Evolutionary conservation across 35 echinoderm and acorn worm species (phyloP).

Genomic region (Anneissia japonica): DNA sequence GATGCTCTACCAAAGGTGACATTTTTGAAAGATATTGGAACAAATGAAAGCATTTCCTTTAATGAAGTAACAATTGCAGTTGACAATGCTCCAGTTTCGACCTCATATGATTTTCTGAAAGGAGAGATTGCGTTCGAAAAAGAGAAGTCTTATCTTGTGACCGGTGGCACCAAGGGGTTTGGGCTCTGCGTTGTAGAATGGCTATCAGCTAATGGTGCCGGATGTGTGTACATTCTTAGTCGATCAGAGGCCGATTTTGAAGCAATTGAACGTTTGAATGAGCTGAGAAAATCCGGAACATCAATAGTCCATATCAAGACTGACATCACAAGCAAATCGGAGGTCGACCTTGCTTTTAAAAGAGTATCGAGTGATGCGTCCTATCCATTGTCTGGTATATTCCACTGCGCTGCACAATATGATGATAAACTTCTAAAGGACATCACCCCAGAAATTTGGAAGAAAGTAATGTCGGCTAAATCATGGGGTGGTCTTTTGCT

Average conservation of each 20-base stretch:
- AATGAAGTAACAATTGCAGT: slow-evolving; percentile 66
- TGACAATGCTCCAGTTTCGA: slow-evolving; percentile 67
- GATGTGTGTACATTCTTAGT: slow-evolving; percentile 24
- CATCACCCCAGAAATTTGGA: slow-evolving; percentile 28
- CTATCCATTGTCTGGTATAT: slow-evolving; percentile 62
- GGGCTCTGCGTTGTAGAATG: slow-evolving; percentile 42
- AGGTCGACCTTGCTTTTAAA: slow-evolving; percentile 71
- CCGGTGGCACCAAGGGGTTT: slow-evolving; percentile 63
- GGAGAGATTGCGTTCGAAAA: slow-evolving; percentile 45
- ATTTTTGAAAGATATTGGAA: background rate
- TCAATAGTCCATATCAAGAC: slow-evolving; percentile 77
- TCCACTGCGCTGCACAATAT: slow-evolving; percentile 59
- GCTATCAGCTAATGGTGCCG: slow-evolving; percentile 37
- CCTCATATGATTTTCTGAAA: slow-evolving; percentile 81
- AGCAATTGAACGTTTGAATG: slow-evolving; percentile 66
- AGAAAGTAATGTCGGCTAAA: slow-evolving; percentile 34
- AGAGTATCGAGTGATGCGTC: slow-evolving; percentile 64
- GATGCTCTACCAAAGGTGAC: background rate
- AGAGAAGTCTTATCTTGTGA: slow-evolving; percentile 50
- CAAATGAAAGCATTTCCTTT: slow-evolving; percentile 16
- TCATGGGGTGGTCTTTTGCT: slow-evolving; percentile 56
- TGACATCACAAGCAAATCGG: slow-evolving; percentile 67
- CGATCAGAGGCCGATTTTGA: slow-evolving; percentile 2
- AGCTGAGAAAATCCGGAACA: slow-evolving; percentile 70
- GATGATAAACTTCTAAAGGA: slow-evolving; percentile 28